phyloP scores from a whole-genome alignment of 2,113 vertebrate genomes.

The Onychostruthus taczanowskii region DNA sequence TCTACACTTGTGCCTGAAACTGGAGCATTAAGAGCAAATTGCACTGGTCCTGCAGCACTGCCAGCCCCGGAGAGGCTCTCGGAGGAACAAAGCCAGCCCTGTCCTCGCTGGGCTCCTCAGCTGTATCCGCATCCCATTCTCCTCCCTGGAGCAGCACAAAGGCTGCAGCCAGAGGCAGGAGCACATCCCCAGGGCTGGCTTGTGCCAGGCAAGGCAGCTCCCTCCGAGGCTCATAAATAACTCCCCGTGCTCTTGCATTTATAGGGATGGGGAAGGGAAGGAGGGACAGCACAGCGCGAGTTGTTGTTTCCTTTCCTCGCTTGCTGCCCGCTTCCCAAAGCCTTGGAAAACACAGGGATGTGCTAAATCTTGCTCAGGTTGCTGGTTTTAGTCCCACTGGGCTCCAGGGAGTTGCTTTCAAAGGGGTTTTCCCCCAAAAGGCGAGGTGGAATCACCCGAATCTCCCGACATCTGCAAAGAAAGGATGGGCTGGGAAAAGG shows the following conservation, averaged over 20 bases:
- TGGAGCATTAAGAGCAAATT: background rate
- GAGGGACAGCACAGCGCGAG: background rate
- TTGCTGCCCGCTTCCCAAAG: background rate
- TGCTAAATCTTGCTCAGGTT: background rate
- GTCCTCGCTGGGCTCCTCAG: background rate
- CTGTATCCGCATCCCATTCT: background rate
- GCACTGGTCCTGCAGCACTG: background rate
- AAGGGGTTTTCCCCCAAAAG: background rate
- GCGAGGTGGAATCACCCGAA: rapidly evolving
- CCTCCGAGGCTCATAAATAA: background rate
- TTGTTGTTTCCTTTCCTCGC: background rate
- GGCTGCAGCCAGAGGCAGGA: background rate
- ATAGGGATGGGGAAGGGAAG: background rate
- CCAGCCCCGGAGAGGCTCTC: background rate
- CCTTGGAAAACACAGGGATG: background rate
- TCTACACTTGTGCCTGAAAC: background rate
- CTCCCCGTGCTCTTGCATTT: background rate
- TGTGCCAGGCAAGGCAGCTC: background rate
- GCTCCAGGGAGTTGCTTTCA: background rate
- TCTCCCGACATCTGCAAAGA: background rate
- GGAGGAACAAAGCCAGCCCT: slow-evolving; percentile 24
- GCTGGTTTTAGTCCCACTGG: background rate
- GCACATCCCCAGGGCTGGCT: background rate
- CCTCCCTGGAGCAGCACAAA: background rate
- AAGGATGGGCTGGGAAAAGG: background rate